Evolutionary conservation across 2,888 invertebrate genomes (phyloP).

Genomic region (Andrena praecox): DNA sequence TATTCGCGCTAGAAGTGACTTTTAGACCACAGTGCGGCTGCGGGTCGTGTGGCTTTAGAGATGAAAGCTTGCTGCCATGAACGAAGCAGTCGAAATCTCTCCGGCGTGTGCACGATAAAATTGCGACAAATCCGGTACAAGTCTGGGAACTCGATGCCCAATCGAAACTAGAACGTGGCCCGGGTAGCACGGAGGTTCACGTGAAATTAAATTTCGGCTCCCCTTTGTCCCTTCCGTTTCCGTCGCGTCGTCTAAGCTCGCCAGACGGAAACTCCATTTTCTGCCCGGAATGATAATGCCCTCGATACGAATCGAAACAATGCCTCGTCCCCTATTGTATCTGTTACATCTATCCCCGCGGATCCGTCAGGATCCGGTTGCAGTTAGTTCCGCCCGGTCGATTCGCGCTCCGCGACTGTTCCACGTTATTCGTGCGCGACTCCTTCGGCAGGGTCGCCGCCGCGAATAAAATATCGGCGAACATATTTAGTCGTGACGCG

Average conservation of each 20-base stretch:
- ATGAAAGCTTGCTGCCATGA: too few relatives aligned
- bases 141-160: constrained; percentile 15
- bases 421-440: background rate
- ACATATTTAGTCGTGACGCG: background rate
- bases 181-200: constrained; percentile 6
- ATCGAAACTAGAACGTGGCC: constrained; percentile 15
- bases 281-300: constrained; percentile 40
- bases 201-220: constrained; percentile 46
- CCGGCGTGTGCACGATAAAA: background rate
- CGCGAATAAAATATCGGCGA: background rate
- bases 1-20: too few relatives aligned
- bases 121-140: constrained; percentile 23
- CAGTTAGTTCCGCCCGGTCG: constrained; percentile 41
- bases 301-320: constrained; percentile 27
- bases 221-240: constrained; percentile 31
- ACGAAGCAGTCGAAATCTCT: background rate
- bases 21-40: too few relatives aligned
- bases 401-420: constrained; percentile 10
- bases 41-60: too few relatives aligned
- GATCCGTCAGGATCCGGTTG: constrained; percentile 36
- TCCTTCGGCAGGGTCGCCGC: too few relatives aligned
- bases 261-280: constrained; percentile 34
- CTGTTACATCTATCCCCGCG: constrained; percentile 10
- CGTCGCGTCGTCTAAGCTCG: constrained; percentile 26
- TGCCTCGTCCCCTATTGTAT: background rate